phyloP scores from a whole-genome alignment of 2,113 vertebrate species.

The Excalfactoria chinensis region DNA sequence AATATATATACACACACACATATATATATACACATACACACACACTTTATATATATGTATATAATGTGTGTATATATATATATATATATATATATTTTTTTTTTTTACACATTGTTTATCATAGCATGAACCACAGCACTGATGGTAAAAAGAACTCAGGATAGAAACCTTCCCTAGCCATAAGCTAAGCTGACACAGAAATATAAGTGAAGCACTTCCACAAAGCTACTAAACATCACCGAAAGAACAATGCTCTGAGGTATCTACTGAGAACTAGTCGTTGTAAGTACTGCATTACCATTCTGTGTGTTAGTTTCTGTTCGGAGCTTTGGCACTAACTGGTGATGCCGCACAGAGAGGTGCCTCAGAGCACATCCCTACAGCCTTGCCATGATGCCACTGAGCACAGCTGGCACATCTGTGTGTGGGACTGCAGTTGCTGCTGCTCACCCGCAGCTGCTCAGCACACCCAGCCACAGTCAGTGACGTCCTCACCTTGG shows the following conservation, averaged over 20 bases:
- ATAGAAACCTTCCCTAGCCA: neutral
- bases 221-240: neutral
- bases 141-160: neutral
- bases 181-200: neutral
- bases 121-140: neutral
- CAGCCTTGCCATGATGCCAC: neutral
- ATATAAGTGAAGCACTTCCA: neutral
- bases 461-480: rapidly evolving
- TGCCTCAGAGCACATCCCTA: neutral
- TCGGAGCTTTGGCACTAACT: neutral
- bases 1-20: too few relatives aligned
- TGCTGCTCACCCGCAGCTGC: neutral
- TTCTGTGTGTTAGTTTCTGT: neutral
- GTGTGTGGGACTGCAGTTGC: neutral
- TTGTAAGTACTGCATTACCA: neutral
- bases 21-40: too few relatives aligned
- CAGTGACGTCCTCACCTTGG: neutral
- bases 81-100: neutral
- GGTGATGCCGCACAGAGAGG: neutral
- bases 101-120: neutral
- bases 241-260: neutral
- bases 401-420: neutral
- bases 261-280: neutral
- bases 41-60: too few relatives aligned
- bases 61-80: too few relatives aligned